Evolutionary conservation across 2,888 invertebrate species (phyloP), one percentile per base, ranked within the genome.

Genomic region (Drosophila formosana): DNA sequence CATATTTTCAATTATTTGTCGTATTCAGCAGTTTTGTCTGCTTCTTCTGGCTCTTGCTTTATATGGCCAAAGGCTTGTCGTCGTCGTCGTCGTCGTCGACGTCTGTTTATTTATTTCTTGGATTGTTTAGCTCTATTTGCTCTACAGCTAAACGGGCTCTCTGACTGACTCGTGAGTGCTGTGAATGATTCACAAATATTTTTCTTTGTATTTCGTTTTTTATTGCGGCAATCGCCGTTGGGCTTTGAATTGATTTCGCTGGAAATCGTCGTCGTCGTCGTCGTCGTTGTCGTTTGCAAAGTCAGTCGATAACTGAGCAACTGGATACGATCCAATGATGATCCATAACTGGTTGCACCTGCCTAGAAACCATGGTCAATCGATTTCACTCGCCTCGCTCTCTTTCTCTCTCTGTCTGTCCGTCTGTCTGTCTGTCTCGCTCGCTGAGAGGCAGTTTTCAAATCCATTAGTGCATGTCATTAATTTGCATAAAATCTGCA

Each of bases 381-480:
- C 73, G 73, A 75, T 63, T 71, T 63, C 52, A 9, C 32, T 47
- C 32, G 26, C 9, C 58, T 43, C 28, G 53, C 71, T 63, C 49
- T 32, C 26, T 26, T 25, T 37, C 28, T 28, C 39, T 43, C 13
- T 32, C 28, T 8, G 3, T 18, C 18, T 18, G n/a, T n/a, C n/a
- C n/a, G n/a, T n/a, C n/a, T n/a, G n/a, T n/a, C n/a, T 5, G 1
- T 30, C 51, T 32, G 5, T 51, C 41, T 26, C 25, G 5, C 18
- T 18, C 18, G 23, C 23, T 39, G 61, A 55, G 37, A 37, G 56
- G 67, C 68, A 67, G 67, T 75, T 71, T 63, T 60, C 30, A 60
- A 67, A 76, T 78, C 88, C 88, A 82, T 82, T 82, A 82, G 85
- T 82, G 86, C 74, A 79, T 85, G 72, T 70, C 86, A 83, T 83